These are phyloP conservation scores for Calliopum simillimum DNA, from an alignment of 2,888 invertebrate species.

Conservation along the genomic window DNA sequence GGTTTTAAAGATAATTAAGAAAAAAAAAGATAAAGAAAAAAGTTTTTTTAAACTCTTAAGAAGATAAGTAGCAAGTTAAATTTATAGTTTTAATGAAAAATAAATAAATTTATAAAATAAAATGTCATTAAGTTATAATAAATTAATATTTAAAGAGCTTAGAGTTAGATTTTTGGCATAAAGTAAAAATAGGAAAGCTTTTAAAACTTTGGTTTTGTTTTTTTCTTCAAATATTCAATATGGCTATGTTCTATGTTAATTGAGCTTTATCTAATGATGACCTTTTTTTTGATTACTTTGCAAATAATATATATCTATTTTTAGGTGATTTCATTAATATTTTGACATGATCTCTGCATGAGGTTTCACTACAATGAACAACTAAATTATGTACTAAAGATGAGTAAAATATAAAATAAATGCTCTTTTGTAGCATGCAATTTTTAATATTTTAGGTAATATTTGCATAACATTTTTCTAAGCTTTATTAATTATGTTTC, in stretches of 20 bases:
- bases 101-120: neutral
- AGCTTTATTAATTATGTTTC: no score
- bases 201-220: neutral
- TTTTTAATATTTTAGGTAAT: neutral
- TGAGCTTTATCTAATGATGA: neutral
- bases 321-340: neutral
- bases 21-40: no score
- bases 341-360: no score
- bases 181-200: no score
- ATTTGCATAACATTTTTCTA: no score
- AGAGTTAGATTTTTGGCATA: no score
- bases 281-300: neutral
- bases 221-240: slow-evolving; percentile 5
- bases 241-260: neutral
- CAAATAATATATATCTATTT: neutral
- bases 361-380: no score
- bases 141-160: no score
- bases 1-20: slow-evolving; percentile 25
- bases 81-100: neutral
- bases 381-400: no score
- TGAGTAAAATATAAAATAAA: neutral
- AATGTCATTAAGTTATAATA: no score
- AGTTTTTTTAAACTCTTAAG: slow-evolving; percentile 24
- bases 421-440: neutral
- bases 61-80: neutral